Evolutionary conservation across 2,888 invertebrate species (phyloP).

Genomic region (Leucoptera coffeella): DNA sequence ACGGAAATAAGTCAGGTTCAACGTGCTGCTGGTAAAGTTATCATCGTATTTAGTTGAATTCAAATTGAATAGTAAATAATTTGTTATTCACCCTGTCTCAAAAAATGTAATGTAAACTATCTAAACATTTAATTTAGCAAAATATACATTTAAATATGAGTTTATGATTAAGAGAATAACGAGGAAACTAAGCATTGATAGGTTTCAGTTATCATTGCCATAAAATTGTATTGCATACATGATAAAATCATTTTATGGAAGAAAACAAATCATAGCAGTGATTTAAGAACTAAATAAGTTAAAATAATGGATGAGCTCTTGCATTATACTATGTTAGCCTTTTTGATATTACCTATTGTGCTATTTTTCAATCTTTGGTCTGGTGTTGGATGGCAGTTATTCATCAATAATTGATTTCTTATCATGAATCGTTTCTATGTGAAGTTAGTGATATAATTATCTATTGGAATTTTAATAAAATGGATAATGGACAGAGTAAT

Average conservation of each 20-base stretch:
- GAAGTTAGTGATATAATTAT: no score
- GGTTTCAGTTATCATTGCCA: no score
- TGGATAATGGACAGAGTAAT: no score
- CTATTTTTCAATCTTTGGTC: conserved; percentile 73
- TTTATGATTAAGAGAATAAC: not conserved
- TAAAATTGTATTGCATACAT: no score
- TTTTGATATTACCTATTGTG: conserved; percentile 65
- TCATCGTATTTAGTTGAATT: no score
- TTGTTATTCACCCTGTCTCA: not conserved
- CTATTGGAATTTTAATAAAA: no score
- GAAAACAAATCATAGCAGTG: no score
- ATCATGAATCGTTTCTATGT: conserved; percentile 2
- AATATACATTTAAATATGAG: not conserved
- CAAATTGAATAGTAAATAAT: not conserved
- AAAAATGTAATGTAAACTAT: not conserved
- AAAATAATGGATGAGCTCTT: conserved; percentile 45
- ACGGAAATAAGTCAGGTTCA: no score
- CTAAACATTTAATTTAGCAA: not conserved
- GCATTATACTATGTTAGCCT: conserved; percentile 61
- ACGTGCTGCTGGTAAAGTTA: no score
- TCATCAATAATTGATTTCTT: conserved; percentile 62
- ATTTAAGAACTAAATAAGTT: no score
- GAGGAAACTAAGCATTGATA: no score
- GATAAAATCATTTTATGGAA: no score
- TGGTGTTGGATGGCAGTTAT: conserved; percentile 75